Evolutionary conservation across 2,113 vertebrate species (phyloP).

Genomic region (Cacatua alba): DNA sequence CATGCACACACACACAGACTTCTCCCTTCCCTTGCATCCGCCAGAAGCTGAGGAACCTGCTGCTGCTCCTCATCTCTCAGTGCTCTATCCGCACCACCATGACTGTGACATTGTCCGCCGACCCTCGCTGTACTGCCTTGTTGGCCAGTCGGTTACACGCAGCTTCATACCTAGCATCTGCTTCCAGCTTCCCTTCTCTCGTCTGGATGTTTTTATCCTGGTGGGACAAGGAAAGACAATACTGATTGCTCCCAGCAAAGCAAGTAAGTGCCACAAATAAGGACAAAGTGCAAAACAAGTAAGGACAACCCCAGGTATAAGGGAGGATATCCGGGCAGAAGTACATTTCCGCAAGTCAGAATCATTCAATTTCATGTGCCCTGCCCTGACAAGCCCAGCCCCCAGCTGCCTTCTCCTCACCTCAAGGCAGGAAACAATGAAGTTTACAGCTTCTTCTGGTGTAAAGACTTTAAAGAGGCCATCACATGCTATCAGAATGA

Average conservation of each 20-base stretch:
- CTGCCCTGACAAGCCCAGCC: background rate
- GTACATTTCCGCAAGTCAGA: background rate
- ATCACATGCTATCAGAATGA: constrained; percentile 93
- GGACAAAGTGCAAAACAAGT: background rate
- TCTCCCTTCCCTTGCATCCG: background rate
- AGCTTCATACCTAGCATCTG: constrained; percentile 78
- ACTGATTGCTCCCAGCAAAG: background rate
- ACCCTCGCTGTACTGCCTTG: constrained; percentile 92
- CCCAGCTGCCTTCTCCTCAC: constrained; percentile 58
- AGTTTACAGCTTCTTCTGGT: constrained; percentile 92
- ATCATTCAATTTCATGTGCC: background rate
- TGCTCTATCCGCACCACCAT: constrained; percentile 85
- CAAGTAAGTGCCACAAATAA: background rate
- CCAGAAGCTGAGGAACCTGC: background rate
- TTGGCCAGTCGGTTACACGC: constrained; percentile 89
- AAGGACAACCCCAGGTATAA: background rate
- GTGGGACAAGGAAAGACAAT: rapidly evolving
- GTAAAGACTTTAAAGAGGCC: constrained; percentile 97
- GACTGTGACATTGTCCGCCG: constrained; percentile 94
- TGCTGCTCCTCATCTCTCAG: constrained; percentile 43
- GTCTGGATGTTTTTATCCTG: constrained; percentile 82
- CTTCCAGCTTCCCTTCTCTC: constrained; percentile 73
- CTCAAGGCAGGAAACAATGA: constrained; percentile 87
- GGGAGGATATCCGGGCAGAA: background rate
- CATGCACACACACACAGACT: background rate